These are phyloP conservation scores for Gobionotothen gibberifrons DNA, from an alignment of 2,797 vertebrate genomes.

Conservation along the genomic window DNA sequence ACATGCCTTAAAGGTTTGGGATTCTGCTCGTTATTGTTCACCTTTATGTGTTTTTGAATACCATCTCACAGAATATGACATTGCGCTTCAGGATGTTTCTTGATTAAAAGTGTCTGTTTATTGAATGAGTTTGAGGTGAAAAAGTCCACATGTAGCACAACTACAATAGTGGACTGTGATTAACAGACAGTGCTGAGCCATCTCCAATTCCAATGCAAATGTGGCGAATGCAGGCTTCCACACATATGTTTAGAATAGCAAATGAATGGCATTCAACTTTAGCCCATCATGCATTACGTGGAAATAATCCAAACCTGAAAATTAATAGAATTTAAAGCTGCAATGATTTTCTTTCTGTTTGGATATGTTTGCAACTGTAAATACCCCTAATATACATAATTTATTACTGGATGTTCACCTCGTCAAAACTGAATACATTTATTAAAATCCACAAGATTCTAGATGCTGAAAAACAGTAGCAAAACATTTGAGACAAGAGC, in stretches of 20 bases:
- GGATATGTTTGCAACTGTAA: slow-evolving; percentile 32
- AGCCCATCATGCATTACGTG: slow-evolving; percentile 54
- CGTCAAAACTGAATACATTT: slow-evolving; percentile 23
- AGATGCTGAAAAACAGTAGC: slow-evolving; percentile 34
- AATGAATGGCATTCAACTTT: slow-evolving; percentile 63
- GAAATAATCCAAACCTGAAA: slow-evolving; percentile 56
- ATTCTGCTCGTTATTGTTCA: slow-evolving; percentile 35
- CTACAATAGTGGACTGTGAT: slow-evolving; percentile 38
- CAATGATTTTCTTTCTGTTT: slow-evolving; percentile 32
- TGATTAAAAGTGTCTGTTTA: slow-evolving; percentile 49
- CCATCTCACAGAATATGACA: slow-evolving; percentile 22
- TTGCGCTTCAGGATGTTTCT: slow-evolving; percentile 41
- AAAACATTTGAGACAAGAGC: slow-evolving; percentile 61
- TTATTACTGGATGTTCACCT: slow-evolving; percentile 26
- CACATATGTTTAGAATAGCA: slow-evolving; percentile 49
- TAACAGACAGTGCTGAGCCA: slow-evolving; percentile 51
- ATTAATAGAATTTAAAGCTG: slow-evolving; percentile 43
- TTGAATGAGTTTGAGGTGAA: slow-evolving; percentile 25
- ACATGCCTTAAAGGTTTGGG: slow-evolving; percentile 15
- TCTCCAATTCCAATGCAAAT: slow-evolving; percentile 75
- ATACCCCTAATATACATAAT: slow-evolving; percentile 20
- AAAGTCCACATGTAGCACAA: slow-evolving; percentile 17
- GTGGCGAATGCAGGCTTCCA: slow-evolving; percentile 61
- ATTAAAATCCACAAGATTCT: slow-evolving; percentile 43
- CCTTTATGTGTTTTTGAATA: slow-evolving; percentile 23